Percentiles rank a stretch among this genome's conserved stretches.
phyloP scores from a whole-genome alignment of 2,888 invertebrate genomes.

The Zootermopsis nevadensis region DNA sequence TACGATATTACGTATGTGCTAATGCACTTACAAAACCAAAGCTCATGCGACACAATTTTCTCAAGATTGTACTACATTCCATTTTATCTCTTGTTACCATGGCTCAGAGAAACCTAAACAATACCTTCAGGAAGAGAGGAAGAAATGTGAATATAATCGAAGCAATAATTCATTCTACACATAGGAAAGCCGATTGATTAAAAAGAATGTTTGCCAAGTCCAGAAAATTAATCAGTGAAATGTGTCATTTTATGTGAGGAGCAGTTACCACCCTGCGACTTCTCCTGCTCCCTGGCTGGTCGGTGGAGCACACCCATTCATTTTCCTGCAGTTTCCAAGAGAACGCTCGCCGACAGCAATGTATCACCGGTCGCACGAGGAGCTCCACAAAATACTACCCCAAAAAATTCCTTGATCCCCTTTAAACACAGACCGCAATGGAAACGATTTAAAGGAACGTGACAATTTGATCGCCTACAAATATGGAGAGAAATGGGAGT shows the following conservation, averaged over 20 bases:
- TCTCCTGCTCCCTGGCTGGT: constrained; percentile 4
- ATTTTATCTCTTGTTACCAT: too few relatives aligned
- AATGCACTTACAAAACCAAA: too few relatives aligned
- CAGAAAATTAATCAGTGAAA: constrained; percentile 7
- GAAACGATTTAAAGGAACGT: too few relatives aligned
- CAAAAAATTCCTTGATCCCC: constrained; percentile 33
- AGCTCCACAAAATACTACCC: constrained; percentile 30
- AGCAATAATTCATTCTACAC: background rate
- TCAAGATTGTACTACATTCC: too few relatives aligned
- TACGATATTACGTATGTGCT: too few relatives aligned
- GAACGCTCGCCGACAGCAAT: constrained; percentile 35
- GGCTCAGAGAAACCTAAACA: too few relatives aligned
- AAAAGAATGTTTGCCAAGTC: background rate
- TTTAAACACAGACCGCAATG: background rate
- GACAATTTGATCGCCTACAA: too few relatives aligned
- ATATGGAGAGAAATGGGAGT: too few relatives aligned
- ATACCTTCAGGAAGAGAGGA: background rate
- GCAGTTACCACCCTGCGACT: constrained; percentile 17
- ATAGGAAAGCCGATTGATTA: background rate
- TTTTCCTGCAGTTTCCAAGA: constrained; percentile 29
- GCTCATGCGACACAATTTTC: too few relatives aligned
- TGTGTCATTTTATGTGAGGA: constrained; percentile 3
- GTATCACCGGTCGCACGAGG: constrained; percentile 32
- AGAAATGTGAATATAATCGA: constrained; percentile 15
- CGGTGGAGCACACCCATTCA: constrained; percentile 23